Evolutionary conservation across 2,888 invertebrate genomes (phyloP).

Genomic region (Ormyrus labotus): DNA sequence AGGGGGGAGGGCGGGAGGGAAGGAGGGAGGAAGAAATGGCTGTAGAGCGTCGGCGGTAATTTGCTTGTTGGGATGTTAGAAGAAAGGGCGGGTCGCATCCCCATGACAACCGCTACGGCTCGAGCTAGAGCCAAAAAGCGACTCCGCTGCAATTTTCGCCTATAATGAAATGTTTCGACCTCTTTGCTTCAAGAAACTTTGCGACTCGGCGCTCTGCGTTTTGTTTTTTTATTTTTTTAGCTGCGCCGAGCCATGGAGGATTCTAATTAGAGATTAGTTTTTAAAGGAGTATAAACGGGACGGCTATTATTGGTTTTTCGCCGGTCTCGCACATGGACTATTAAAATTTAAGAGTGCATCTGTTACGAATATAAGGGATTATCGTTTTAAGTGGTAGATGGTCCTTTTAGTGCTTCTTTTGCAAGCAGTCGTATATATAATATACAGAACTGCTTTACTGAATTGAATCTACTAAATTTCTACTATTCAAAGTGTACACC

Average conservation of each 20-base stretch:
- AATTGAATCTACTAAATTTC: too few species aligned
- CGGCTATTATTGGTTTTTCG: neutral
- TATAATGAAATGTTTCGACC: slow-evolving; percentile 44
- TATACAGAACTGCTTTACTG: too few species aligned
- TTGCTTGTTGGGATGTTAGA: slow-evolving; percentile 59
- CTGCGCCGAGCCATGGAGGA: neutral
- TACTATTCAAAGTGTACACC: too few species aligned
- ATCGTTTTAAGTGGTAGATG: too few species aligned
- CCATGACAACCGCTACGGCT: slow-evolving; percentile 69
- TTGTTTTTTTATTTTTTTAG: neutral
- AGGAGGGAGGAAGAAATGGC: slow-evolving; percentile 37
- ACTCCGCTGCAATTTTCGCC: slow-evolving; percentile 36
- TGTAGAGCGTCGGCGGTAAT: slow-evolving; percentile 44
- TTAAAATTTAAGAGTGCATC: too few species aligned
- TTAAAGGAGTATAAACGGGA: neutral
- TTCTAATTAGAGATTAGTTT: neutral
- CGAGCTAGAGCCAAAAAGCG: slow-evolving; percentile 31
- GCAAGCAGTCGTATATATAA: too few species aligned
- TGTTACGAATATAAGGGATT: too few species aligned
- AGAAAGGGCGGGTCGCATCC: slow-evolving; percentile 68
- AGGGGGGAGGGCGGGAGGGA: neutral
- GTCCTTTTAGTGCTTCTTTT: too few species aligned
- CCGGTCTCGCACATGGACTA: neutral
- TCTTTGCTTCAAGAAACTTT: slow-evolving; percentile 26
- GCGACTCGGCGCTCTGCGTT: neutral